Percentiles rank a stretch among this genome's conserved stretches.
Evolutionary conservation across 1,140 invertebrate species (phyloP).

Genomic region (Ruditapes philippinarum): DNA sequence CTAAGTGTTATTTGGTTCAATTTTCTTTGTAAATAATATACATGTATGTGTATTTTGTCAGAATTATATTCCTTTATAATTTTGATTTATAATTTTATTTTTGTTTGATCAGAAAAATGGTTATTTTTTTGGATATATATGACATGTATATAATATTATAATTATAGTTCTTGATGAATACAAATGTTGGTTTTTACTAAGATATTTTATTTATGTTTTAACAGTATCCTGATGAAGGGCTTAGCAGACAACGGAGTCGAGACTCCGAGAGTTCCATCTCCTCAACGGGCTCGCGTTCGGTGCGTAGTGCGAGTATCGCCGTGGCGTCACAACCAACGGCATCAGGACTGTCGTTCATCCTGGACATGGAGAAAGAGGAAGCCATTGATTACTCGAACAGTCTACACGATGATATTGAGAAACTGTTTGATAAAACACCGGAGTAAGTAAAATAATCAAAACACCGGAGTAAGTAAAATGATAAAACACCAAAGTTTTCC

Average conservation of each 20-base stretch:
- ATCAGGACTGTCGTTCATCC: conserved; percentile 47
- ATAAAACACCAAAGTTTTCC: too few species aligned
- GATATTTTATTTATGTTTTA: not conserved
- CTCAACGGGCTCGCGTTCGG: not conserved
- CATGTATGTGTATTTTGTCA: too few species aligned
- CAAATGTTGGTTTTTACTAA: too few species aligned
- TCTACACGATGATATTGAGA: conserved; percentile 68
- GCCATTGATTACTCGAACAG: conserved; percentile 57
- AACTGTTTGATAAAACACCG: conserved; percentile 67
- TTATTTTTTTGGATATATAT: too few species aligned
- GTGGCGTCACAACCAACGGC: conserved; percentile 18
- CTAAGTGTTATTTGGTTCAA: too few species aligned
- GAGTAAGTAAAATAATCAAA: conserved; percentile 23
- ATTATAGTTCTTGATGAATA: too few species aligned
- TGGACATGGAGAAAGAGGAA: conserved; percentile 64
- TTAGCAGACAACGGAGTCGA: not conserved
- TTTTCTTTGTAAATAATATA: too few species aligned
- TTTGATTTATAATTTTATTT: too few species aligned
- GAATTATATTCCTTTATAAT: too few species aligned
- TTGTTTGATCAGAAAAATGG: too few species aligned
- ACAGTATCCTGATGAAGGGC: conserved; percentile 22
- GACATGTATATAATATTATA: too few species aligned
- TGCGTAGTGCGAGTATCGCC: conserved; percentile 45
- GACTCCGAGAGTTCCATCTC: not conserved
- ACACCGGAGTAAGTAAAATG: too few species aligned